Conservation (phyloP, 2,113 vertebrate genomes). For the Tupaia chinensis region DNA sequence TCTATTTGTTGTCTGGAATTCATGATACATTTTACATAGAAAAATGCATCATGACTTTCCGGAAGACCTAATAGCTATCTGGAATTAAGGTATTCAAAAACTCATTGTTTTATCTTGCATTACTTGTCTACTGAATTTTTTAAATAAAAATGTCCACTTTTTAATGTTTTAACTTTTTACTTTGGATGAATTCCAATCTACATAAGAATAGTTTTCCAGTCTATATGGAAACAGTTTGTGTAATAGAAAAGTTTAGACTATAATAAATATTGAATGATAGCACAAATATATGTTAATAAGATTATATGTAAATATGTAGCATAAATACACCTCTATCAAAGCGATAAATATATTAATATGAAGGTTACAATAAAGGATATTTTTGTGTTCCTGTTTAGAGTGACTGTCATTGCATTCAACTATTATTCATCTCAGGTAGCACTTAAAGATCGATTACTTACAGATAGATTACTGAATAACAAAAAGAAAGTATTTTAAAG, state of each 20-base stretch:
- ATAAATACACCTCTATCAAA: not conserved
- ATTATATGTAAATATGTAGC: not conserved
- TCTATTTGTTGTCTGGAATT: not conserved
- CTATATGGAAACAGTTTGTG: not conserved
- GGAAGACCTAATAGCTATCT: not conserved
- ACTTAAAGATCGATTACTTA: not conserved
- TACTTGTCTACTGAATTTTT: not conserved
- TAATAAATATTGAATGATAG: not conserved
- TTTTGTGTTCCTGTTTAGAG: not conserved
- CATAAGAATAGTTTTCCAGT: not conserved
- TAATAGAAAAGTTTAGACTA: not conserved
- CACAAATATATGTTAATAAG: not conserved
- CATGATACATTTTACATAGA: too few species aligned
- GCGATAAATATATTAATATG: not conserved
- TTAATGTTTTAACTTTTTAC: not conserved
- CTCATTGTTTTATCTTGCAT: not conserved
- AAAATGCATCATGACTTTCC: too few species aligned
- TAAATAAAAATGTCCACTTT: not conserved
- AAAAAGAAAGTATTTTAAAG: not conserved
- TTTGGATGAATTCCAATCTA: not conserved
- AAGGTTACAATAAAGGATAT: not conserved
- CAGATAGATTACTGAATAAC: conserved; percentile 11
- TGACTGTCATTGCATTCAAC: not conserved
- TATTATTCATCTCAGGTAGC: not conserved
- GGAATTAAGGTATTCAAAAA: not conserved